A percentile compares a stretch with the other conserved stretches of the same genome.
Conservation (phyloP, 1,140 invertebrate species). For the Philotrypesis tridentata region DNA sequence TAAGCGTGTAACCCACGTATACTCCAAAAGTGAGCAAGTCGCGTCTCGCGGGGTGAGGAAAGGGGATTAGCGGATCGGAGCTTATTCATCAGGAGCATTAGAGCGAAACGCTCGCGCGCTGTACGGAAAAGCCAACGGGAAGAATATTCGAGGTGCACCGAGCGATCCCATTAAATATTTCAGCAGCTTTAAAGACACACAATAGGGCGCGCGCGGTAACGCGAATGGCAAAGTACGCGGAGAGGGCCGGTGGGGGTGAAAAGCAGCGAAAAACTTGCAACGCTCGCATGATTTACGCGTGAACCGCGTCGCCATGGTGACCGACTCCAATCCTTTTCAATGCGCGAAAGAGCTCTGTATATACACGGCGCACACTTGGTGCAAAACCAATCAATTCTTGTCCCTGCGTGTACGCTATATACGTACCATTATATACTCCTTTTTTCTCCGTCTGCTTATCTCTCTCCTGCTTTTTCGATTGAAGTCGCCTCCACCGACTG, state of each 20-base stretch:
- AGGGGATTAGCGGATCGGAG: too few species aligned
- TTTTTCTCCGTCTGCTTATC: constrained; percentile 26
- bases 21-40: too few species aligned
- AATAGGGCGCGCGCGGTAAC: neutral
- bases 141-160: too few species aligned
- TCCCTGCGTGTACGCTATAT: constrained; percentile 9
- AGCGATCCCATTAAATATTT: too few species aligned
- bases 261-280: neutral
- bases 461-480: constrained; percentile 18
- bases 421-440: neutral
- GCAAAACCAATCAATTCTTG: constrained; percentile 53
- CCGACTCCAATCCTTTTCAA: constrained; percentile 51
- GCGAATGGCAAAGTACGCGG: constrained; percentile 13
- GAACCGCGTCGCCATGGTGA: constrained; percentile 50
- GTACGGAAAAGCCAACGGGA: too few species aligned
- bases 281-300: constrained; percentile 30
- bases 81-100: too few species aligned
- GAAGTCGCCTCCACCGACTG: constrained; percentile 12
- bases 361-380: constrained; percentile 49
- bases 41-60: too few species aligned
- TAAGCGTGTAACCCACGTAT: too few species aligned
- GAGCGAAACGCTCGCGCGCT: too few species aligned
- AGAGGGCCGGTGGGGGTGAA: too few species aligned
- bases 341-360: too few species aligned
- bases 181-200: neutral